Base-by-base conservation (phyloP, 2,113 vertebrate species). In the Dipodomys merriami region DNA sequence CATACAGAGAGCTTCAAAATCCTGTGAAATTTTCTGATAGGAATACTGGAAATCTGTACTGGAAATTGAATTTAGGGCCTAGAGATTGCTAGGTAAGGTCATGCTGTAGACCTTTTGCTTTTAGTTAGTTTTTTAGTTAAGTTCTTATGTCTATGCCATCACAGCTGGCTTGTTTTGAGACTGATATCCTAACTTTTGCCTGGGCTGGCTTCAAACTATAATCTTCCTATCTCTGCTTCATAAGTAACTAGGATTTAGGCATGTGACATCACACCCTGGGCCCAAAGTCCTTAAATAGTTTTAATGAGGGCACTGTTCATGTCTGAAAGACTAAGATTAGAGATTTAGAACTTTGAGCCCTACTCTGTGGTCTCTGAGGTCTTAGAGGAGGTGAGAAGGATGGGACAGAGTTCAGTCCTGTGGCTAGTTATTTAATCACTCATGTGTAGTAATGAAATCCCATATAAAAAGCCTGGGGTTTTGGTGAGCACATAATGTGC, bases 1-100 rank as follows among this genome's bases (percentile, higher is more conserved):
- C 67, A 29, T 62, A 60, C 6, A 29, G 33, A 29, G 33, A 86
- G 44, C 44, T 96, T 93, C 35, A 74, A n/a, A 89, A 92, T 60
- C 27, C 20, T 39, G 69, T 93, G 82, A 39, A 33, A 91, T 84
- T 93, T 91, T 77, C 68, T 80, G 57, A 60, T 44, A 30, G 12
- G 67, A 53, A 4, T 80, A 49, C 49, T 49, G 49, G 9, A 5
- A 49, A 49, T 49, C 49, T 49, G 16, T 62, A 62, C 60, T 62
- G 60, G 60, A 5, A 19, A 22, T 62, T 62, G 60, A 62, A 19
- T 5, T 62, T 22, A 62, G 60, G 60, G 20, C 60, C 60, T 62
- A 19, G 13, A 6, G 16, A 19, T 62, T 62, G 15, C 60, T 19
- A 62, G 60, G 60, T 22, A 16, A 62, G 60, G 13, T 1, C 60